Evolutionary conservation across 2,888 invertebrate species (phyloP).

Genomic region (Tenthredo scrophulariae): DNA sequence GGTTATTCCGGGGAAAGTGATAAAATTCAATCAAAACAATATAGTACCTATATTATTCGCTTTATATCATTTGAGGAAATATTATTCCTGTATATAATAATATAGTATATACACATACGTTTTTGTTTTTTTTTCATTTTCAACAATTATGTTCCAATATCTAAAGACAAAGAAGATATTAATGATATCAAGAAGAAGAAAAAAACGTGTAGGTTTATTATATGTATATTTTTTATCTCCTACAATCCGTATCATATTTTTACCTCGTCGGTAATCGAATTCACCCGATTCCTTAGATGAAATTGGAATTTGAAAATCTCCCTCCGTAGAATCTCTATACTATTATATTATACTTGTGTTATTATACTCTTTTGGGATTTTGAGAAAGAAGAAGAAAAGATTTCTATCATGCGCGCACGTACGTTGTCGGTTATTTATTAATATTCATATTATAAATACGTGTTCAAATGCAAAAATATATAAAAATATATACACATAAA

Average conservation of each 20-base stretch:
- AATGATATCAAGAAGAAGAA: too few species aligned
- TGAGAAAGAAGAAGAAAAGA: not conserved
- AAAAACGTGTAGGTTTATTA: not conserved
- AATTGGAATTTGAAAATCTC: not conserved
- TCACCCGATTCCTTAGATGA: not conserved
- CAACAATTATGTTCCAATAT: not conserved
- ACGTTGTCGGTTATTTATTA: not conserved
- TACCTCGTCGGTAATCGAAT: not conserved
- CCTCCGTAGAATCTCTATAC: too few species aligned
- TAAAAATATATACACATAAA: not conserved
- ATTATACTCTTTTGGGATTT: too few species aligned
- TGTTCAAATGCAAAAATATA: not conserved
- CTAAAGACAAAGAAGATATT: not conserved
- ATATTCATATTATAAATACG: conserved; percentile 1
- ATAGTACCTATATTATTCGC: not conserved
- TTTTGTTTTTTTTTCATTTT: not conserved
- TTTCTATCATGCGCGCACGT: not conserved
- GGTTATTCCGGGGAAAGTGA: conserved; percentile 4
- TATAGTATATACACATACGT: not conserved
- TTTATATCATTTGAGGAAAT: not conserved
- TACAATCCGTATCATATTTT: not conserved
- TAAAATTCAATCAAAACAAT: not conserved
- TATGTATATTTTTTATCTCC: not conserved
- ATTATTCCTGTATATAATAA: not conserved
- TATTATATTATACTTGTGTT: not conserved